Evolutionary conservation across 2,888 invertebrate genomes (phyloP).

Genomic region (Timandra comae): DNA sequence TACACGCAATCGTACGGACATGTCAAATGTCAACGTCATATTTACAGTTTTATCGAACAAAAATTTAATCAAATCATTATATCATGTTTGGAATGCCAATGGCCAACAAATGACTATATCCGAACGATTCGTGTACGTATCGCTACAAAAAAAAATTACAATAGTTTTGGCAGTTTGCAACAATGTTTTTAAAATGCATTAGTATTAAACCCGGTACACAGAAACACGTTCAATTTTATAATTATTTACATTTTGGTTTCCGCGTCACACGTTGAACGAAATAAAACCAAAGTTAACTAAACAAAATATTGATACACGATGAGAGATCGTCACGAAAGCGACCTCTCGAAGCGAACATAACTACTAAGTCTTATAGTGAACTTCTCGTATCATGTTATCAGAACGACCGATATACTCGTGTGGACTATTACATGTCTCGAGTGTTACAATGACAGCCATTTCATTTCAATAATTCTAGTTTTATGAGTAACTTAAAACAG

Average conservation of each 20-base stretch:
- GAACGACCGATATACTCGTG: neutral
- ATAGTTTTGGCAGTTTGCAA: slow-evolving; percentile 75
- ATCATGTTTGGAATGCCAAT: slow-evolving; percentile 5
- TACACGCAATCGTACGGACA: slow-evolving; percentile 29
- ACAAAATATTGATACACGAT: slow-evolving; percentile 37
- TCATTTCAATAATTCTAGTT: slow-evolving; percentile 45
- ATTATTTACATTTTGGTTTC: slow-evolving; percentile 40
- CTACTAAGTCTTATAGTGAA: slow-evolving; percentile 45
- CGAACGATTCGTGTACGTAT: slow-evolving; percentile 31
- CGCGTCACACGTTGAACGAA: slow-evolving; percentile 29
- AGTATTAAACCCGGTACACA: slow-evolving; percentile 51
- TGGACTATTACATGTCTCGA: slow-evolving; percentile 30
- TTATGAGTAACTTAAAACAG: slow-evolving; percentile 55
- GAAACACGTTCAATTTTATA: slow-evolving; percentile 67
- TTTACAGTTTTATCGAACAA: slow-evolving; percentile 10
- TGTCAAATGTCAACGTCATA: slow-evolving; percentile 10
- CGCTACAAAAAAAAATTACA: slow-evolving; percentile 64
- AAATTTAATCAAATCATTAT: slow-evolving; percentile 8
- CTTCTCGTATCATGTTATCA: neutral
- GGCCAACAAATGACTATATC: slow-evolving; percentile 9
- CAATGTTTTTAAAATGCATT: slow-evolving; percentile 71
- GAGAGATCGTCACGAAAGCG: slow-evolving; percentile 19
- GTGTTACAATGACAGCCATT: slow-evolving; percentile 60
- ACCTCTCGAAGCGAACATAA: slow-evolving; percentile 38
- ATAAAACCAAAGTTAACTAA: slow-evolving; percentile 43